Evolutionary conservation across 2,888 invertebrate genomes (phyloP), one percentile per base, ranked within the genome.

Genomic region (Mamestra brassicae): DNA sequence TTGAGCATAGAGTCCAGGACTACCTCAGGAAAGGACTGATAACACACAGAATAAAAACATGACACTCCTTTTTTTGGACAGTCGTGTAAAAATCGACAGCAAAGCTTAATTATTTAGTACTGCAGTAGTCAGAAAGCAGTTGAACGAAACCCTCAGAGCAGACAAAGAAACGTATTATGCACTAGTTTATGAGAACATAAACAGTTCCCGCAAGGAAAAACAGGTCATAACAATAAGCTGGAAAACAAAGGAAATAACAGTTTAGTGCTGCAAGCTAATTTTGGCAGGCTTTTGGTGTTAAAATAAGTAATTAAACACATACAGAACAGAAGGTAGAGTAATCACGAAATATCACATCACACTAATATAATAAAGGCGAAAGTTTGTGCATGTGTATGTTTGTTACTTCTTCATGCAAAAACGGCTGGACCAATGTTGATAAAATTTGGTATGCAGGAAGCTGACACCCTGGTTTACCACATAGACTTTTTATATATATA

Each of bases 211-310:
- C 52, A 42, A 63, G 58, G 11, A 58, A 60, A 67, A 60, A 15
- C 62, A 61, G 57, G 38, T 42, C 78, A 71, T 55, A 55, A 64
- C 17, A 54, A 54, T 81, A 50, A 58, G 54, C 34, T 38, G 15
- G 34, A 50, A 67, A 80, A 73, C 62, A 79, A 79, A 47, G 47
- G 17, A 80, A 63, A 80, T 26, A 58, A 63, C 52, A 61, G 36
- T 71, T 47, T 11, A 36, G 10, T 52, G 57, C 45, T 52, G 7
- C 4, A 7, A 63, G 36, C 65, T 17, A 65, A 74, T 67, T 64
- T 58, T 50, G 26, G 42, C 13, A 26, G 0, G 4, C 7, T 45
- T 52, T 65, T 36, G 38, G 38, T 34, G 47, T 42, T 55, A 67
- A 55, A 54, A 54, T 50, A 17, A 15, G n/a, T n/a, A 13, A 60